A percentile compares a stretch with the other conserved stretches of the same genome.
Evolutionary conservation across 2,888 invertebrate species (phyloP).

Genomic region (Corythucha ciliata): DNA sequence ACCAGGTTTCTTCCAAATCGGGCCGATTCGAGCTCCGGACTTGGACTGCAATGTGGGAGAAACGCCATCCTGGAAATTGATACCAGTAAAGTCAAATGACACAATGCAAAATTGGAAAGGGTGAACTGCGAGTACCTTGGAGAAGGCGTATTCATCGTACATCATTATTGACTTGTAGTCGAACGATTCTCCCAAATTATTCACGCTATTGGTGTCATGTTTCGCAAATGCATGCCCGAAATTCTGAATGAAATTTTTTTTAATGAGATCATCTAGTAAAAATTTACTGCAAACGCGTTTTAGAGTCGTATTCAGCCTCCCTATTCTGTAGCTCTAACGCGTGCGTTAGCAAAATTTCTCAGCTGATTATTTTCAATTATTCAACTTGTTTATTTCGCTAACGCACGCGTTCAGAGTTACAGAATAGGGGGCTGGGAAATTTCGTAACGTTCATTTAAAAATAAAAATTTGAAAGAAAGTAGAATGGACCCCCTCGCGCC

Average conservation of each 20-base stretch:
- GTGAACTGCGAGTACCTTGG: too few species aligned
- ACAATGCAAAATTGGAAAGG: too few species aligned
- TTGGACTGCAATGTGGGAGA: constrained; percentile 37
- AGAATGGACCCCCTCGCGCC: background rate
- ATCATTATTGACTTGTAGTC: constrained; percentile 44
- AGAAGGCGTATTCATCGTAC: constrained; percentile 44
- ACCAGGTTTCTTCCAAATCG: constrained; percentile 38
- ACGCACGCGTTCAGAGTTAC: too few species aligned
- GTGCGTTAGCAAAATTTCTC: background rate
- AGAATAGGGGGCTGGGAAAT: too few species aligned
- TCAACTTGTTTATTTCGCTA: too few species aligned
- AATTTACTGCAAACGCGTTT: background rate
- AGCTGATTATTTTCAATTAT: background rate
- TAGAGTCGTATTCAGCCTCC: background rate
- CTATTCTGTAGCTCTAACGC: background rate
- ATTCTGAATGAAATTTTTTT: constrained; percentile 30
- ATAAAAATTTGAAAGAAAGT: background rate
- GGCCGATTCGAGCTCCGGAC: constrained; percentile 37
- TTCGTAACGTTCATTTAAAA: too few species aligned
- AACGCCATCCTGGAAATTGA: constrained; percentile 36
- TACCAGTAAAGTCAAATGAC: constrained; percentile 3
- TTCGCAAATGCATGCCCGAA: constrained; percentile 35
- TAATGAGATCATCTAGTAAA: background rate
- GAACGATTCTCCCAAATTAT: constrained; percentile 39
- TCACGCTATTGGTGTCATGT: constrained; percentile 31